Evolutionary conservation across 2,888 invertebrate species (phyloP).

Genomic region (Pecten maximus): DNA sequence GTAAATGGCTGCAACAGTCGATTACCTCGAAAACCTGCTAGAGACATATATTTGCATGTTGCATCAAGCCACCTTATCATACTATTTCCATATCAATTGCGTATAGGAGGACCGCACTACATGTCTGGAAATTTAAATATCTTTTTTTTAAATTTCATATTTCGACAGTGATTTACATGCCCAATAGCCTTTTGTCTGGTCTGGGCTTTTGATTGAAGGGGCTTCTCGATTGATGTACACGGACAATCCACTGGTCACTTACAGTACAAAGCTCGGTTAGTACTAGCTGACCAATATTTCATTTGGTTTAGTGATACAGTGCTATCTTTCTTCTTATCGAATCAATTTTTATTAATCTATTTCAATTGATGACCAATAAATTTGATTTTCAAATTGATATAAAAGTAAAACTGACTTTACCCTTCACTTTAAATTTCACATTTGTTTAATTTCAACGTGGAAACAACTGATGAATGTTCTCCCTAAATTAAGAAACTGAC

Average conservation of each 20-base stretch:
- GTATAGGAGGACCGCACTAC: neutral
- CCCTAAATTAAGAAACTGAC: no score
- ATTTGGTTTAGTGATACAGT: neutral
- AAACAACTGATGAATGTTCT: no score
- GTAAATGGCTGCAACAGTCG: neutral
- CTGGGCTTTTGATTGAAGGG: neutral
- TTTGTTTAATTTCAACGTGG: no score
- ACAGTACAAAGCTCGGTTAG: neutral
- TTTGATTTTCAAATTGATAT: no score
- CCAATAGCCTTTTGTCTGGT: constrained; percentile 14
- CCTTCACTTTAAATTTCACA: no score
- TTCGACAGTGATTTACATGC: neutral
- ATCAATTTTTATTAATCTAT: no score
- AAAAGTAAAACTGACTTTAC: no score
- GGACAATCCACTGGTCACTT: neutral
- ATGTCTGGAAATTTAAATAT: constrained; percentile 20
- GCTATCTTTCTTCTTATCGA: no score
- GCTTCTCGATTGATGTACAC: neutral
- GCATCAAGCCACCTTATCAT: neutral
- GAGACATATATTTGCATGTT: neutral
- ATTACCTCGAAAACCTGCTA: neutral
- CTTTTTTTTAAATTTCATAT: constrained; percentile 2
- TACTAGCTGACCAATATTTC: neutral
- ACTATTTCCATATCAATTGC: constrained; percentile 18
- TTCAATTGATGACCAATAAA: no score